These are phyloP conservation scores for Eurytoma californica DNA, from an alignment of 2,888 invertebrate genomes.

Conservation along the genomic window DNA sequence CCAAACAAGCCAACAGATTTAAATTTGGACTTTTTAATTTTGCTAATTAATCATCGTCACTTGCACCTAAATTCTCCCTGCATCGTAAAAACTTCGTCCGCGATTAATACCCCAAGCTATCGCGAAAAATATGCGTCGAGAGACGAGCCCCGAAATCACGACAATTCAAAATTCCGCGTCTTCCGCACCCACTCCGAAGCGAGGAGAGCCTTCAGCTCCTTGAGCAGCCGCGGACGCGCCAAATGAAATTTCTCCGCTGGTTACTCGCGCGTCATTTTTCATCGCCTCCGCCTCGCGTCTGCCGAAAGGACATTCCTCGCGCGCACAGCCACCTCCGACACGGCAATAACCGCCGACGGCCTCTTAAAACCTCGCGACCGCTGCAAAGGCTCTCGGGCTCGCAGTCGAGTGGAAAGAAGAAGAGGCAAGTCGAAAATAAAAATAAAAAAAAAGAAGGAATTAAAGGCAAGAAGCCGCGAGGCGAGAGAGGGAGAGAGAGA, in stretches of 20 bases:
- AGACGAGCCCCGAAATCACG: background rate
- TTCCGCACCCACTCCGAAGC: slow-evolving; percentile 2
- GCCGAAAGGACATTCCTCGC: slow-evolving; percentile 39
- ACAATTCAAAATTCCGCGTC: slow-evolving; percentile 31
- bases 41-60: slow-evolving; percentile 5
- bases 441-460: slow-evolving; percentile 51
- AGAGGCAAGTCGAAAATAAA: background rate
- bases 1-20: no score
- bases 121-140: slow-evolving; percentile 17
- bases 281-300: slow-evolving; percentile 43
- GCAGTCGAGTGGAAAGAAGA: slow-evolving; percentile 25
- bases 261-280: slow-evolving; percentile 63
- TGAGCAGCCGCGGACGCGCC: slow-evolving; percentile 1
- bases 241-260: slow-evolving; percentile 57
- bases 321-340: background rate
- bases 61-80: background rate
- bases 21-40: background rate
- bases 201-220: background rate
- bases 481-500: slow-evolving; percentile 17
- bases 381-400: background rate
- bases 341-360: slow-evolving; percentile 15
- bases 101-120: slow-evolving; percentile 35
- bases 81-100: slow-evolving; percentile 36
- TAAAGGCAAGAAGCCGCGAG: slow-evolving; percentile 31
- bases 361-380: slow-evolving; percentile 60